These are phyloP conservation scores for Acronicta leporina DNA, from an alignment of 2,888 invertebrate genomes.

Conservation along the genomic window DNA sequence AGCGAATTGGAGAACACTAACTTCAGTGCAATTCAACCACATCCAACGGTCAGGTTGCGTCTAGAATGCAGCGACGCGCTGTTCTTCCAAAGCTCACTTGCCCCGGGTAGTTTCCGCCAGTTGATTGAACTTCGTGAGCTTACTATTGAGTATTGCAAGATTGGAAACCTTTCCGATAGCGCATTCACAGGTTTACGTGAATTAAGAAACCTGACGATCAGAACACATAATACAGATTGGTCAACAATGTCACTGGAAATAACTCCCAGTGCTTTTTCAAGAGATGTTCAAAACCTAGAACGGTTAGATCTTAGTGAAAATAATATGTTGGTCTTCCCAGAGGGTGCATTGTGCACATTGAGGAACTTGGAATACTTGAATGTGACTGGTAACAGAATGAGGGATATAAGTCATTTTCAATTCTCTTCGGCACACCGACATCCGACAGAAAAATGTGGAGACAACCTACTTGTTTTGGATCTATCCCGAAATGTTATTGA, in stretches of 20 bases:
- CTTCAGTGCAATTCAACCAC: conserved; percentile 95
- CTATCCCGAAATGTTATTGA: conserved; percentile 94
- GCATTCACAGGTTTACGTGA: conserved; percentile 94
- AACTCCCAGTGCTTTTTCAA: conserved; percentile 92
- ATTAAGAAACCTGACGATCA: conserved; percentile 93
- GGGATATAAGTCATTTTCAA: conserved; percentile 92
- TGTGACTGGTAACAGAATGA: conserved; percentile 93
- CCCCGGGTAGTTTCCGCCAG: conserved; percentile 93
- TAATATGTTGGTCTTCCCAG: conserved; percentile 94
- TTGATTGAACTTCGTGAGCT: conserved; percentile 93
- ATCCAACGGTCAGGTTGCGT: conserved; percentile 93
- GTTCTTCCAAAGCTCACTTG: conserved; percentile 94
- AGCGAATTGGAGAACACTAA: conserved; percentile 95
- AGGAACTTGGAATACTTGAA: conserved; percentile 93
- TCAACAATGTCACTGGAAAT: conserved; percentile 94
- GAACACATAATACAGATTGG: conserved; percentile 95
- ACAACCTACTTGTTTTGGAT: conserved; percentile 92
- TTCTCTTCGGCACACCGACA: conserved; percentile 90
- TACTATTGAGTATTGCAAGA: conserved; percentile 95
- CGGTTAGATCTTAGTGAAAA: conserved; percentile 93
- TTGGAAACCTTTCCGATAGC: conserved; percentile 94
- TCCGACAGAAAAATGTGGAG: conserved; percentile 91
- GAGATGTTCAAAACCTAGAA: conserved; percentile 92
- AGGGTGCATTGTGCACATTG: conserved; percentile 93
- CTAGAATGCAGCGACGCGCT: conserved; percentile 94